Percentiles rank a stretch among this genome's conserved stretches.
phyloP scores from a whole-genome alignment of 1,140 invertebrate genomes.

The Doryteuthis pealeii region DNA sequence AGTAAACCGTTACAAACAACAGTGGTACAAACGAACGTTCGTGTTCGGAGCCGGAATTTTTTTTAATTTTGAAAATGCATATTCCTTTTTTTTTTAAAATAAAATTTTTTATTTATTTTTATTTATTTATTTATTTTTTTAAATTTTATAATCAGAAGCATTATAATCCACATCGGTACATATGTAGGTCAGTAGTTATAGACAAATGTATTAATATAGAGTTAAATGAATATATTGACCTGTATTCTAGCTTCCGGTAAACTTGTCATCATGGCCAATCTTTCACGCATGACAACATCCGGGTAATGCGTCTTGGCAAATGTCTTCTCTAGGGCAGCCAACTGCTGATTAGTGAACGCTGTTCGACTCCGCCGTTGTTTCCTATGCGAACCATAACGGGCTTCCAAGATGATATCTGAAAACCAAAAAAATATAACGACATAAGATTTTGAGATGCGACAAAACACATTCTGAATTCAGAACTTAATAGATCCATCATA shows the following conservation, averaged over 20 bases:
- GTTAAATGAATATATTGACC: conserved; percentile 60
- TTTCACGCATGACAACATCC: conserved; percentile 90
- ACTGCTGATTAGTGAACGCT: conserved; percentile 90
- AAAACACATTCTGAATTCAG: not conserved
- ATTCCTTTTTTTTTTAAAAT: no score
- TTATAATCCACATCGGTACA: no score
- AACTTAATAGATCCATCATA: not conserved
- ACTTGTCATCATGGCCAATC: conserved; percentile 84
- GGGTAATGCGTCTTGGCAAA: conserved; percentile 95
- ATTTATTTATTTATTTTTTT: no score
- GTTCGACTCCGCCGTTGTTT: conserved; percentile 93
- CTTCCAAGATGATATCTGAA: conserved; percentile 54
- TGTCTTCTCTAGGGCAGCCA: conserved; percentile 88
- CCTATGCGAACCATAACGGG: conserved; percentile 54
- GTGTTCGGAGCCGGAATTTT: no score
- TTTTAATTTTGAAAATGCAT: no score
- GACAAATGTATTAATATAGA: no score
- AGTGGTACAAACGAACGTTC: no score
- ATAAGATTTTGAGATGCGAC: not conserved
- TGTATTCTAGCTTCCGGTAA: conserved; percentile 90
- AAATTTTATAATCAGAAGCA: no score
- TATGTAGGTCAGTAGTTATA: no score
- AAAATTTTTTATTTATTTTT: no score
- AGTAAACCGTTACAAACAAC: no score
- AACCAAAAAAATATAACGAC: conserved; percentile 2